Conservation (phyloP, 2,888 invertebrate genomes). For the Hoplodrina ambigua region DNA sequence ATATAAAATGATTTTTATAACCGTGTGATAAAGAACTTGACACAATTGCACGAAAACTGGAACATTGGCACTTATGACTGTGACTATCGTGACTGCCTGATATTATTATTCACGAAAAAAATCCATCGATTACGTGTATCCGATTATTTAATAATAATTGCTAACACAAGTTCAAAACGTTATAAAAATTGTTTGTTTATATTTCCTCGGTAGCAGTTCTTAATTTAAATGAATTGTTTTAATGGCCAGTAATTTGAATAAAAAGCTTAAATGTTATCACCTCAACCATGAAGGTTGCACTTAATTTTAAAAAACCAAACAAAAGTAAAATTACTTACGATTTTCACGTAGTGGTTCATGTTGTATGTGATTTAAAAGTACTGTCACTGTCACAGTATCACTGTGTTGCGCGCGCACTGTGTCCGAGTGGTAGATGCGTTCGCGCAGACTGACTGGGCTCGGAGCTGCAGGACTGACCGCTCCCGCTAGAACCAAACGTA, state of each 20-base stretch:
- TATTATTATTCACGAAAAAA: constrained; percentile 34
- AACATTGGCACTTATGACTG: constrained; percentile 53
- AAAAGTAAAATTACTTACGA: constrained; percentile 77
- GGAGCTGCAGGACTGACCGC: constrained; percentile 72
- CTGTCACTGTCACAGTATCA: constrained; percentile 83
- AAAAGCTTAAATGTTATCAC: constrained; percentile 2
- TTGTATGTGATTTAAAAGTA: constrained; percentile 65
- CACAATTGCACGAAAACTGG: constrained; percentile 61
- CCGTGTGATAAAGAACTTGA: constrained; percentile 67
- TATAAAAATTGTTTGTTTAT: constrained; percentile 36
- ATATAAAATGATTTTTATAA: constrained; percentile 37
- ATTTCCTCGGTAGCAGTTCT: constrained; percentile 9
- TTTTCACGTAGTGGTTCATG: constrained; percentile 85
- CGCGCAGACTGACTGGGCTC: constrained; percentile 77
- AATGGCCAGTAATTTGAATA: constrained; percentile 22
- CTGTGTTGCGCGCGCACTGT: constrained; percentile 76
- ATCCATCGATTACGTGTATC: constrained; percentile 29
- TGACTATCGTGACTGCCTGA: constrained; percentile 27
- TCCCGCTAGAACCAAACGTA: constrained; percentile 83
- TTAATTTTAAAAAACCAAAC: constrained; percentile 20
- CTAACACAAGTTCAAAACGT: constrained; percentile 8
- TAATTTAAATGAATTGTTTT: constrained; percentile 23
- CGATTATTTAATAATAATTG: constrained; percentile 36
- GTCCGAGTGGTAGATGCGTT: constrained; percentile 77
- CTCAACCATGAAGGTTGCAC: constrained; percentile 13